Conservation (phyloP, 2,113 vertebrate genomes). For the Macrotus californicus region DNA sequence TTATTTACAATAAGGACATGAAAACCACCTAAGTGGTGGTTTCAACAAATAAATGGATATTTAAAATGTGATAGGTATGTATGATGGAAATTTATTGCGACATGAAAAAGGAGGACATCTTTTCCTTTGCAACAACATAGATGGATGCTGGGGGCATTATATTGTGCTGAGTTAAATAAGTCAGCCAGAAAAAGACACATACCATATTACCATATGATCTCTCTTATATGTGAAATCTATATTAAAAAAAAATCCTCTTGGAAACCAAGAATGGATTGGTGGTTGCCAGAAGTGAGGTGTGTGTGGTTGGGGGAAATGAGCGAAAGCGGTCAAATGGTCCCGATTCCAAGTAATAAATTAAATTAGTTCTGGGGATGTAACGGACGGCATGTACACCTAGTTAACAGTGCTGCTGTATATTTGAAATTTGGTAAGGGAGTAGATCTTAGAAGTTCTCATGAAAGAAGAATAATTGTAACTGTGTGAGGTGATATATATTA, state of each 20-base stretch:
- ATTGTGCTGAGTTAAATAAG: not conserved
- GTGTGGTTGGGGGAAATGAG: not conserved
- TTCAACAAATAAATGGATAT: not conserved
- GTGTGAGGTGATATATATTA: not conserved
- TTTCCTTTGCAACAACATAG: not conserved
- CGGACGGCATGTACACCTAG: not conserved
- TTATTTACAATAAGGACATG: not conserved
- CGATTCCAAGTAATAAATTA: not conserved
- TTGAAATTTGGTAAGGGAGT: not conserved
- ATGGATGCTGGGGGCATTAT: not conserved
- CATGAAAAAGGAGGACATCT: not conserved
- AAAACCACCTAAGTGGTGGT: not conserved
- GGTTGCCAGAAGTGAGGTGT: not conserved
- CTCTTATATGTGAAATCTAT: not conserved
- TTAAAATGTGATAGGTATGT: not conserved
- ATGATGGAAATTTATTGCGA: not conserved
- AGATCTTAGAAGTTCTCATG: not conserved
- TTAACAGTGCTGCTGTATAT: not conserved
- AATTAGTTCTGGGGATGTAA: not conserved
- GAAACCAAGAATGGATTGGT: not conserved
- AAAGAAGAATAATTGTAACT: not conserved
- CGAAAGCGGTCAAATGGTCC: not conserved
- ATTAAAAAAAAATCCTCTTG: not conserved
- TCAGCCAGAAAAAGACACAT: not conserved
- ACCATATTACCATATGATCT: not conserved